phyloP scores from a whole-genome alignment of 2,888 invertebrate genomes.

The Drosophila quinaria region DNA sequence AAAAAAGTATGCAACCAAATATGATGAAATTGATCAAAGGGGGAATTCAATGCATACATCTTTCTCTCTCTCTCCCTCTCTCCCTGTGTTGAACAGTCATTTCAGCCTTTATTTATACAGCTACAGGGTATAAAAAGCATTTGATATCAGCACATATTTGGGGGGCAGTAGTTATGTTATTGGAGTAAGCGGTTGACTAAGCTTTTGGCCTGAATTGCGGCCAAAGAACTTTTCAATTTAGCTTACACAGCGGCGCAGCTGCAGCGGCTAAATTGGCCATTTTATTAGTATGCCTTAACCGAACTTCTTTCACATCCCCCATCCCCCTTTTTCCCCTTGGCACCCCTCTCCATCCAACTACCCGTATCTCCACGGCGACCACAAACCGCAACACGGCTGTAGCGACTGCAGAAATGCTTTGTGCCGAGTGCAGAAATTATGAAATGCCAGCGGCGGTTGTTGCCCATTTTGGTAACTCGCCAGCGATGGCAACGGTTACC shows the following conservation, averaged over 20 bases:
- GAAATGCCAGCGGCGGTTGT: slow-evolving; percentile 62
- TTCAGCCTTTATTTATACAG: not conserved
- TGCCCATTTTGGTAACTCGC: slow-evolving; percentile 61
- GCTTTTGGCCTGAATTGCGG: slow-evolving; percentile 41
- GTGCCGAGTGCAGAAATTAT: slow-evolving; percentile 65
- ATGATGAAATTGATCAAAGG: not conserved
- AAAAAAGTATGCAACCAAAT: not conserved
- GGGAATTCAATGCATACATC: not conserved
- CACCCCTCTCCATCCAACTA: not conserved
- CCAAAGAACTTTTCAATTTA: slow-evolving; percentile 55
- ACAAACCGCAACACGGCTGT: slow-evolving; percentile 40
- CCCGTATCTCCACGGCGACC: slow-evolving; percentile 14
- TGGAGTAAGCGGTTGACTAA: slow-evolving; percentile 24
- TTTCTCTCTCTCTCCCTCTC: not conserved
- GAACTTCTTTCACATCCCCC: slow-evolving; percentile 18
- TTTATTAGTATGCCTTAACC: slow-evolving; percentile 59
- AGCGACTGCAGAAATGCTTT: slow-evolving; percentile 39
- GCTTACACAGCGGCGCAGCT: slow-evolving; percentile 62
- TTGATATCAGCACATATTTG: slow-evolving; percentile 5
- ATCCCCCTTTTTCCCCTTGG: not conserved
- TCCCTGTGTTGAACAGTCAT: not conserved
- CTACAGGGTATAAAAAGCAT: slow-evolving; percentile 17
- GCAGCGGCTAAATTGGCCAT: slow-evolving; percentile 71
- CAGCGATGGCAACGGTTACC: slow-evolving; percentile 20
- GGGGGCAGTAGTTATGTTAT: slow-evolving; percentile 21